phyloP scores from a whole-genome alignment of 2,797 vertebrate genomes.

The Enteromius afrohamiltoni region DNA sequence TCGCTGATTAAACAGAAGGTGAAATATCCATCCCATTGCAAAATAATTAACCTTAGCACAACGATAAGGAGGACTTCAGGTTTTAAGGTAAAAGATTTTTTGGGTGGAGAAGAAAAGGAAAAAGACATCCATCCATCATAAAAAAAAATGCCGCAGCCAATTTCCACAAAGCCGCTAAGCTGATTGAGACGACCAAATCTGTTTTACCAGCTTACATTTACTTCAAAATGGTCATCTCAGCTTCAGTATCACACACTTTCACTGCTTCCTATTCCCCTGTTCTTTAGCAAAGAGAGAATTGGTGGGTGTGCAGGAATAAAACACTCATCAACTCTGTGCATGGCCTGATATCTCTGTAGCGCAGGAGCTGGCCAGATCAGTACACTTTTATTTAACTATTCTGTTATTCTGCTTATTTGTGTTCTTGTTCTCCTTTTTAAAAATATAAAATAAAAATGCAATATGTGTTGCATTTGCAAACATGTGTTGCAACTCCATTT shows the following conservation, averaged over 20 bases:
- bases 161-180: conserved; percentile 86
- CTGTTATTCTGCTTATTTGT: conserved; percentile 57
- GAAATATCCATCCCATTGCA: conserved; percentile 38
- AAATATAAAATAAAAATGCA: conserved; percentile 19
- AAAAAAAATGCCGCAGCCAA: conserved; percentile 78
- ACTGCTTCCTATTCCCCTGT: conserved; percentile 82
- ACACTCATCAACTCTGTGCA: conserved; percentile 77
- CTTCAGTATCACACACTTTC: conserved; percentile 85
- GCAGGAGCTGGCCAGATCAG: conserved; percentile 68
- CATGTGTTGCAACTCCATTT: conserved; percentile 63
- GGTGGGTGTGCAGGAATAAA: conserved; percentile 83
- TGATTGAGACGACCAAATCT: conserved; percentile 85
- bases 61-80: conserved; percentile 38
- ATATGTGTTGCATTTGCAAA: conserved; percentile 26
- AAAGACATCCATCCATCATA: conserved; percentile 77
- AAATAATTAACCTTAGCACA: conserved; percentile 61
- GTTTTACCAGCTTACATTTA: conserved; percentile 85
- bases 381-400: conserved; percentile 60
- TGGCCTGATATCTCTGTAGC: conserved; percentile 81
- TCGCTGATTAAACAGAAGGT: conserved; percentile 12
- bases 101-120: conserved; percentile 8
- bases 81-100: conserved; percentile 57
- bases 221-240: conserved; percentile 87
- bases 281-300: conserved; percentile 77
- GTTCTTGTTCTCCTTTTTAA: conserved; percentile 62